Percentiles rank a stretch among this genome's conserved stretches.
These are phyloP conservation scores for Agelaius tricolor DNA, from an alignment of 2,113 vertebrate species.

Conservation along the genomic window DNA sequence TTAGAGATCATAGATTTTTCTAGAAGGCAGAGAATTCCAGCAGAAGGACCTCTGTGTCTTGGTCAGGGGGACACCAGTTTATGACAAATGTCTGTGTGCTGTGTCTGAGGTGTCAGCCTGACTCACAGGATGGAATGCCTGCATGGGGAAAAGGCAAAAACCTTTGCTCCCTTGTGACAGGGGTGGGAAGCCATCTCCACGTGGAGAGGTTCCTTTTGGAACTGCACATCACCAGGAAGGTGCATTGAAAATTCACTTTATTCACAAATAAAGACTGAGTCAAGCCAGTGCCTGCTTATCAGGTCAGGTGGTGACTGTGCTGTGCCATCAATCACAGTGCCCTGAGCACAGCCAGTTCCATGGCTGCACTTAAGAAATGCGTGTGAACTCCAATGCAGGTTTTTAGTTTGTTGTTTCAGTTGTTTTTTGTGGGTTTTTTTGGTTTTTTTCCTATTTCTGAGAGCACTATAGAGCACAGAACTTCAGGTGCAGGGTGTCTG, in stretches of 20 bases:
- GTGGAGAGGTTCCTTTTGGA: not conserved
- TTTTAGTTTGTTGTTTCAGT: not conserved
- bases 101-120: not conserved
- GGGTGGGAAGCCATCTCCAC: not conserved
- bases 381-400: not conserved
- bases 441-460: not conserved
- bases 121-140: not conserved
- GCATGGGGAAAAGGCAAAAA: not conserved
- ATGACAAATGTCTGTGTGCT: not conserved
- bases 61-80: not conserved
- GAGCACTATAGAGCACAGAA: not conserved
- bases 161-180: not conserved
- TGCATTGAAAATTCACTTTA: not conserved
- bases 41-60: not conserved
- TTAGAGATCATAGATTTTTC: not conserved
- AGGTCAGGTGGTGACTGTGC: not conserved
- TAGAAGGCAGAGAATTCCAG: not conserved
- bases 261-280: not conserved
- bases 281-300: not conserved
- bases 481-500: rapidly evolving
- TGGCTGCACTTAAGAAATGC: not conserved
- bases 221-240: not conserved
- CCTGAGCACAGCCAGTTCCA: not conserved
- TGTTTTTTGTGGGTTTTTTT: not conserved
- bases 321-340: not conserved